phyloP scores from a whole-genome alignment of 2,888 invertebrate species.

The Trypoxylon attenuatum region DNA sequence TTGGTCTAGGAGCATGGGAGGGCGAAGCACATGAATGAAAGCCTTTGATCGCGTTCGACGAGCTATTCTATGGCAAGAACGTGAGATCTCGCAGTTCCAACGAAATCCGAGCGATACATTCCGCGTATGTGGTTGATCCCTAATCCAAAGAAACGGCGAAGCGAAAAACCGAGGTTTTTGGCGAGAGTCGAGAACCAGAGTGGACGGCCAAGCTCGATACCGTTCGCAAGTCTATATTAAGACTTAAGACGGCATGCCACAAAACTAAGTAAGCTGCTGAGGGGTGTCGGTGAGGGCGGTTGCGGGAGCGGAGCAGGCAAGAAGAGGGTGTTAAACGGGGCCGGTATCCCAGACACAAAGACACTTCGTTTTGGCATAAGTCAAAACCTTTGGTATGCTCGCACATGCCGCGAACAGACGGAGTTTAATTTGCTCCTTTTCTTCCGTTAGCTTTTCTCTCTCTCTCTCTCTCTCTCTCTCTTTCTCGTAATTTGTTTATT shows the following conservation, averaged over 20 bases:
- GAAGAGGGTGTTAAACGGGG: constrained; percentile 45
- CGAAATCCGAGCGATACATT: constrained; percentile 60
- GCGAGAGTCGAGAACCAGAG: constrained; percentile 17
- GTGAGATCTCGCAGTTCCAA: constrained; percentile 59
- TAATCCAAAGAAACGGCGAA: too few relatives aligned
- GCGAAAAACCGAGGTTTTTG: not conserved
- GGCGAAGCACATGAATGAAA: not conserved
- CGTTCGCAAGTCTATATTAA: constrained; percentile 70
- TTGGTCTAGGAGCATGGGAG: not conserved
- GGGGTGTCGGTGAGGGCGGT: constrained; percentile 28
- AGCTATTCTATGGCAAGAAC: constrained; percentile 54
- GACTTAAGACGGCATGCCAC: constrained; percentile 68
- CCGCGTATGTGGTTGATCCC: constrained; percentile 58
- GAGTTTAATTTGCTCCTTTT: constrained; percentile 13
- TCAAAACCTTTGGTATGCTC: constrained; percentile 69
- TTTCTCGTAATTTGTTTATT: too few relatives aligned
- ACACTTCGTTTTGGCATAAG: constrained; percentile 72
- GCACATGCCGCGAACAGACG: constrained; percentile 55
- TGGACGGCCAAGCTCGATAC: constrained; percentile 62
- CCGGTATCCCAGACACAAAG: constrained; percentile 66
- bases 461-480: not conserved
- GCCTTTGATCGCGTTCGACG: not conserved
- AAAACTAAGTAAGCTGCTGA: constrained; percentile 63
- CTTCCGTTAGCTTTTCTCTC: not conserved
- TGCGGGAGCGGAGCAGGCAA: constrained; percentile 29